These are phyloP conservation scores for Hassar affinis DNA, from an alignment of 2,113 vertebrate species.

Conservation along the genomic window DNA sequence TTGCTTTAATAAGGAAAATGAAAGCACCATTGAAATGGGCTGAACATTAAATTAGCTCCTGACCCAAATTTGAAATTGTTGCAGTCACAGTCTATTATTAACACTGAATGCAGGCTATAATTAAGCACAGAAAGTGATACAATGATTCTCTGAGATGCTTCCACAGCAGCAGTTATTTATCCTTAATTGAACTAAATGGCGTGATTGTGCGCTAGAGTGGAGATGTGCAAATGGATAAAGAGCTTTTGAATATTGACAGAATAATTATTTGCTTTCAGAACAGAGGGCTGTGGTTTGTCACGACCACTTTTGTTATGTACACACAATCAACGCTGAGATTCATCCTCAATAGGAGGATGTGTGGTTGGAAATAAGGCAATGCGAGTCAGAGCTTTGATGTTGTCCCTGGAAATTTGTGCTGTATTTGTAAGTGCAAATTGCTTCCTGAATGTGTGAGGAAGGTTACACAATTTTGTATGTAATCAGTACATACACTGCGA, in stretches of 20 bases:
- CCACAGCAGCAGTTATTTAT: constrained; percentile 29
- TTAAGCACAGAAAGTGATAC: constrained; percentile 21
- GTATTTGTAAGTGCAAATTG: constrained; percentile 12
- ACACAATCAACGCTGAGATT: constrained; percentile 4
- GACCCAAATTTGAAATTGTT: constrained; percentile 25
- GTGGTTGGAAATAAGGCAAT: neutral
- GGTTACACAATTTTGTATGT: neutral
- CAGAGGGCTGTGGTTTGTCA: neutral
- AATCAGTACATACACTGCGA: neutral
- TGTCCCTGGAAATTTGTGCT: neutral
- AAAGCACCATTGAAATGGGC: neutral
- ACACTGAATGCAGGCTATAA: constrained; percentile 33
- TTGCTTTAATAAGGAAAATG: neutral
- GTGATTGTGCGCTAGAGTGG: neutral
- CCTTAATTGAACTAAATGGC: constrained; percentile 35
- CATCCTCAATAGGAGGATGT: neutral
- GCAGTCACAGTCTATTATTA: constrained; percentile 20
- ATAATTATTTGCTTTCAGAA: neutral
- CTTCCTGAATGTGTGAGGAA: neutral
- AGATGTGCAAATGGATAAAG: neutral
- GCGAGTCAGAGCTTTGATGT: neutral
- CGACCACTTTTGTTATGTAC: constrained; percentile 1
- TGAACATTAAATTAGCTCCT: neutral
- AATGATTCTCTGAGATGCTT: neutral
- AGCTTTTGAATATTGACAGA: constrained; percentile 1